Base-by-base conservation (phyloP, 2,797 vertebrate genomes). In the Cercopithecus diana region DNA sequence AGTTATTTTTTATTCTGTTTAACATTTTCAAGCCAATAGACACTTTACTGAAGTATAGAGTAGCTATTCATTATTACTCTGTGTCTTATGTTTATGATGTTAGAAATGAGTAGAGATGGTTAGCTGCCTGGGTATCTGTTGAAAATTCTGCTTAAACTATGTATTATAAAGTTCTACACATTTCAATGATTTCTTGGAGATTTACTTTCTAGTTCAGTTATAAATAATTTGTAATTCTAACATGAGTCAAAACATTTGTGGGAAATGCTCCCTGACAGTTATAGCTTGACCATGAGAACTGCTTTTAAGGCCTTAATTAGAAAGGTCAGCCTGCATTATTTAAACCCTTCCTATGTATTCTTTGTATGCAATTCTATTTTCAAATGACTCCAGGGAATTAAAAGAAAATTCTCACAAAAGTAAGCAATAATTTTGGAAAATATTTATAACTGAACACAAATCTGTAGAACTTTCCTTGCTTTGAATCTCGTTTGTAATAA, bases 111-210 rank as follows among this genome's bases (percentile, higher is more conserved):
- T 82, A 48, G 61, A 95, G 93, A 58, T 93, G 14, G 52, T 75
- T 82, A 89, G 55, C 22, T 90, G 20, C 39, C 41, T 94, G 67
- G 12, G 17, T 87, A 55, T 30, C 36, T 55, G 58, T 57, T 96
- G 52, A 93, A 95, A 91, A 86, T 87, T 91, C 24, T 88, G 20
- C 19, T 92, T 93, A 80, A 97, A 61, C 39, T 45, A 57, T 48
- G 24, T n/a, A 85, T 73, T 79, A 52, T 73, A 58, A 83, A 72
- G 28, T 72, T 96, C 90, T 64, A 28, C 75, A 26, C 4, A 73
- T 83, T 94, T 89, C 1, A 39, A 2, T 93, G 95, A 85, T 96
- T 91, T 14, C 36, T 79, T 55, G 20, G 43, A 92, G 11, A 93
- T 50, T 90, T 45, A 58, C 36, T 96, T 90, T 87, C 43, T 93